Base-by-base conservation (phyloP, 2,888 invertebrate genomes). In the Gari tellinella region DNA sequence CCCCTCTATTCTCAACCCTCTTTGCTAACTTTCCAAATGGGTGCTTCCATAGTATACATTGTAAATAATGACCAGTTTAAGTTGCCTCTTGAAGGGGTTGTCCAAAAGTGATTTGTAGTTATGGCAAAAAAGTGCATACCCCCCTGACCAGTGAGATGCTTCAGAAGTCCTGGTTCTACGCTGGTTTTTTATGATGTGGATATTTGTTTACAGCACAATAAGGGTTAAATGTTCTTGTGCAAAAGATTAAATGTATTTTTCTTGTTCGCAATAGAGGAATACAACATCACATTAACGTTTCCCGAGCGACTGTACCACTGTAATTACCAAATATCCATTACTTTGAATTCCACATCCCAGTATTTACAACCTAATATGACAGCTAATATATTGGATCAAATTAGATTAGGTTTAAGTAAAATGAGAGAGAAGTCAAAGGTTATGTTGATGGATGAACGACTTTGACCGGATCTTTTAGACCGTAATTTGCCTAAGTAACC, bases 221-320 rank as follows among this genome's bases (percentile, higher is more conserved):
- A n/a, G n/a, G n/a, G n/a, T n/a, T n/a, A n/a, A 56, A 43, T 43
- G 43, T 56, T 53, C 12, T 37, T 40, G 7, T 37, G 62, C 75
- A 62, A 67, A 67, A 64, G 75, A 63, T 67, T 67, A 72, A 76
- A 76, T 76, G 75, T 76, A 52, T 72, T 72, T 76, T 76, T 58
- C 70, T 62, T 76, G 75, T 76, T 67, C 67, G 25, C 41, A 67
- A 38, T 55, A 57, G 10, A 17, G 57, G 45, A 31, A 5, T 17
- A 43, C 57, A 25, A 21, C 31, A 26, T 25, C 45, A 45, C 57
- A 57, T 57, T 57, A 45, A 45, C 26, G n/a, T 57, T 41, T 45
- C 41, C 40, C 19, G 56, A 63, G 70, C 75, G 67, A 67, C 67
- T 63, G 66, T 63, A 72, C 31, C 58, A 64, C 63, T 67, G 75